Base-by-base conservation (phyloP, 2,113 vertebrate species). In the Hippocampus barbouri region DNA sequence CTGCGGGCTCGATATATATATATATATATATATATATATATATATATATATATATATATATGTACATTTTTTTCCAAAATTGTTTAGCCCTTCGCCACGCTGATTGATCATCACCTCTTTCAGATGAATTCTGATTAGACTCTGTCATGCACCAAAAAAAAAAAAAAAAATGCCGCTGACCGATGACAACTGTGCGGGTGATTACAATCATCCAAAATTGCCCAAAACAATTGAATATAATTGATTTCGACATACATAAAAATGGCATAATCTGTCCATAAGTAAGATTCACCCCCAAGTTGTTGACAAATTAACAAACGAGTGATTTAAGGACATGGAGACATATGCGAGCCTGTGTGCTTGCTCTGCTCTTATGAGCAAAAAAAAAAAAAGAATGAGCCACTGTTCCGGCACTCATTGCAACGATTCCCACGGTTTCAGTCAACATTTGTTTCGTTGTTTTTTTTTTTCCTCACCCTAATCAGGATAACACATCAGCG, bases 391-490 rank as follows among this genome's bases (percentile, higher is more conserved):
- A 61, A 61, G 59, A 61, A 61, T 34, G 27, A 61, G 59, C 59
- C 27, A 34, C 59, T 61, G 59, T 61, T 61, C 15, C 27, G 15
- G 59, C 27, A 18, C 15, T 30, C 59, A 34, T 15, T 38, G 59
- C 59, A 61, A 61, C 15, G 27, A 30, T 61, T 61, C 59, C 59
- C 59, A 61, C 59, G 59, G 59, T 61, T 61, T 15, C 16, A 16
- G 27, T 61, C 59, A 34, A 61, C 59, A 30, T 61, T 61, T 9
- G 27, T 15, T 61, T 27, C 59, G 27, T 61, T 61, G 15, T 61
- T 34, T 61, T 3, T 30, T 12, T 34, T 30, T 30, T 30, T 60
- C 3, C 15, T 21, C 2, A 0, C 2, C 9, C 21, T n/a, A 54
- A 56, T 23, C 53, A 11, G 27, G 27, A 61, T 61, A 61, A 61